Percentiles rank a stretch among this genome's conserved stretches.
These are phyloP conservation scores for Glyphotaelius pellucidus DNA, from an alignment of 2,888 invertebrate species.

Conservation along the genomic window DNA sequence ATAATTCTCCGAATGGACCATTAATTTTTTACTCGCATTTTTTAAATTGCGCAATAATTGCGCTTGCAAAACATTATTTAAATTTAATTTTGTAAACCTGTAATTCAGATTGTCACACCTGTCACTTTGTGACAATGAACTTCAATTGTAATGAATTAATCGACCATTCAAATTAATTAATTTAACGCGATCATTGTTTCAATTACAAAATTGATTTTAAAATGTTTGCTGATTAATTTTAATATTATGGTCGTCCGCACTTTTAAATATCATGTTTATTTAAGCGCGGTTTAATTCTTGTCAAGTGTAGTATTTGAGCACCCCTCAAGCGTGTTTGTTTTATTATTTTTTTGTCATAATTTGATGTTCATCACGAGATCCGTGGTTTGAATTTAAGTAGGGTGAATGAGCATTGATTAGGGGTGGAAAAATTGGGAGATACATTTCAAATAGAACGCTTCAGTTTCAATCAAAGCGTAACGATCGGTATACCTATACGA, in stretches of 20 bases:
- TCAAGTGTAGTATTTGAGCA: background rate
- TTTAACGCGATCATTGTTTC: background rate
- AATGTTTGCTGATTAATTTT: background rate
- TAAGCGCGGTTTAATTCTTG: background rate
- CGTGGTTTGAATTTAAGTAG: background rate
- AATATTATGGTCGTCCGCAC: background rate
- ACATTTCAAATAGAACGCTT: background rate
- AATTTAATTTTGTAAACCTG: background rate
- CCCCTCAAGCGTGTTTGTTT: background rate
- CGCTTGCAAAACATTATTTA: too few relatives aligned
- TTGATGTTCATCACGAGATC: background rate
- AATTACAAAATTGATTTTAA: background rate
- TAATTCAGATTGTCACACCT: background rate
- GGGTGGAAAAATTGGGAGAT: background rate
- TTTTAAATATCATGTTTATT: background rate
- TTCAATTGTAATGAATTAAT: background rate
- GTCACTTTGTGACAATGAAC: background rate
- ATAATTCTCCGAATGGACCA: background rate
- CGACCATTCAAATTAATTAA: background rate
- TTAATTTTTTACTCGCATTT: background rate
- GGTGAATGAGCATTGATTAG: background rate
- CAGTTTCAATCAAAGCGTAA: background rate
- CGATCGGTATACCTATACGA: background rate
- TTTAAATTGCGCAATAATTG: background rate
- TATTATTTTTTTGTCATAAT: background rate